phyloP scores from a whole-genome alignment of 1,140 invertebrate species.

The Proales similis region DNA sequence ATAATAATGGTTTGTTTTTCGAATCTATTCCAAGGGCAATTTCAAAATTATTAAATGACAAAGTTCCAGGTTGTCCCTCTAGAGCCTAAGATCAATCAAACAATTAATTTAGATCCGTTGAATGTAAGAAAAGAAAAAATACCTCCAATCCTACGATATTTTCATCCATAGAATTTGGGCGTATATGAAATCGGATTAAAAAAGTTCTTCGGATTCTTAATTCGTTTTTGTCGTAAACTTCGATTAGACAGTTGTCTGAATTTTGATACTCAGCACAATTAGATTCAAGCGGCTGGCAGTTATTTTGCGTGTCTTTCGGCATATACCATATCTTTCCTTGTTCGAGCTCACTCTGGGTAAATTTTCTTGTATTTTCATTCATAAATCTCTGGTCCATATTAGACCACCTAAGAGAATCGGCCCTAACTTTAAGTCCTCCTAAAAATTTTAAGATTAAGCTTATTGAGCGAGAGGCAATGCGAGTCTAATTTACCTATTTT shows the following conservation, averaged over 20 bases:
- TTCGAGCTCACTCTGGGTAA: constrained; percentile 28
- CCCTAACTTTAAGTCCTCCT: constrained; percentile 23
- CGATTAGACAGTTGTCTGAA: constrained; percentile 16
- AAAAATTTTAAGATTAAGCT: too few species aligned
- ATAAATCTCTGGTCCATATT: constrained; percentile 25
- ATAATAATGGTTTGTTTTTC: constrained; percentile 4
- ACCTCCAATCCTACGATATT: constrained; percentile 22
- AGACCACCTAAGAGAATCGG: constrained; percentile 8
- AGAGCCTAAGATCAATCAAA: too few species aligned
- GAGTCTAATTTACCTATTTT: too few species aligned
- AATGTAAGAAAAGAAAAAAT: too few species aligned
- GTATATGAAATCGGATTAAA: constrained; percentile 32
- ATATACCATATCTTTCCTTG: constrained; percentile 35
- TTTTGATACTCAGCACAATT: constrained; percentile 1
- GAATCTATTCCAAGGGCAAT: constrained; percentile 35
- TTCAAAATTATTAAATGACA: constrained; percentile 36
- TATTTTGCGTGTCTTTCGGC: background rate
- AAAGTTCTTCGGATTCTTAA: constrained; percentile 25
- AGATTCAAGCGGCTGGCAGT: too few species aligned
- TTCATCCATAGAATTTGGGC: constrained; percentile 22
- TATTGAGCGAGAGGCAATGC: too few species aligned
- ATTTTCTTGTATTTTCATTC: background rate
- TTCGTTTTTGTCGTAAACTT: constrained; percentile 23
- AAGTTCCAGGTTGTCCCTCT: constrained; percentile 9
- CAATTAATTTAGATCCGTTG: too few species aligned